A percentile compares a stretch with the other conserved stretches of the same genome.
phyloP scores from a whole-genome alignment of 2,113 vertebrate species.

The Panthera leo region DNA sequence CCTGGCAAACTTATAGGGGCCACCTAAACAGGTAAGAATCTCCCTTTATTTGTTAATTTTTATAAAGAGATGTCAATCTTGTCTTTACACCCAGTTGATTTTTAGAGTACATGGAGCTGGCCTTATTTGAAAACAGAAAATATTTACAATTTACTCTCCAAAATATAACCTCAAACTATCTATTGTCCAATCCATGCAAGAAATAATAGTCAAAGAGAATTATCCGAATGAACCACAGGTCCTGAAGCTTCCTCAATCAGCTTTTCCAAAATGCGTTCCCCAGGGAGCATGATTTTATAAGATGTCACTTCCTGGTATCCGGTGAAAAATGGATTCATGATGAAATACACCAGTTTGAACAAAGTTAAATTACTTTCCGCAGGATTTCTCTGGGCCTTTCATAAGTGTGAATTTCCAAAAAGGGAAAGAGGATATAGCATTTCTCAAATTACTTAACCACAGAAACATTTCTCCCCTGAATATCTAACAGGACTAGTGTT shows the following conservation, averaged over 20 bases:
- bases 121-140: background rate
- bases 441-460: background rate
- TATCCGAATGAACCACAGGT: background rate
- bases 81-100: background rate
- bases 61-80: background rate
- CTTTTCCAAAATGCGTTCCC: slow-evolving; percentile 28
- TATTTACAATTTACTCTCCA: background rate
- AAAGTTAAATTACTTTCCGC: background rate
- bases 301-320: background rate
- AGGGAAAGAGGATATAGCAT: background rate
- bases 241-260: background rate
- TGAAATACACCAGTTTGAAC: slow-evolving; percentile 5
- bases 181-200: background rate
- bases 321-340: background rate
- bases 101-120: background rate
- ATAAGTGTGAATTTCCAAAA: slow-evolving; percentile 1
- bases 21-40: background rate
- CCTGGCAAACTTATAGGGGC: background rate
- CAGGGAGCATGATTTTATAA: background rate
- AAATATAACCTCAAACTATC: background rate
- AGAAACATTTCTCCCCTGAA: background rate
- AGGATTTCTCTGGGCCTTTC: background rate
- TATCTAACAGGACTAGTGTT: background rate
- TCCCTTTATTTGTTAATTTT: background rate
- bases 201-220: background rate